Percentiles rank a stretch among this genome's conserved stretches.
phyloP scores from a whole-genome alignment of 2,888 invertebrate species.

The Elmis aenea region DNA sequence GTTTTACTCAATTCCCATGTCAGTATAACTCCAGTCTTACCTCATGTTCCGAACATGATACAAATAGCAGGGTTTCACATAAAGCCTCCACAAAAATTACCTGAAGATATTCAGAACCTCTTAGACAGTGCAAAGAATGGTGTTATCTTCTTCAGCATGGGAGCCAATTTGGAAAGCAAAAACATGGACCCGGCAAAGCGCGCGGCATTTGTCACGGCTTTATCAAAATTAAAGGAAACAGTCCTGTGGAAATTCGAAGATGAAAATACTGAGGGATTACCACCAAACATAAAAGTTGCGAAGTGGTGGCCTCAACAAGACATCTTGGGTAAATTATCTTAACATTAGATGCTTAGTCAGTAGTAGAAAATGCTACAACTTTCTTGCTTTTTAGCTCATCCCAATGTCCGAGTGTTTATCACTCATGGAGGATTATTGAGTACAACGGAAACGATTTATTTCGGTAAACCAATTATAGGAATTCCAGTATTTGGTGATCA shows the following conservation, averaged over 20 bases:
- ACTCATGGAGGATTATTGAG: constrained; percentile 56
- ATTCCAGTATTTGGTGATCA: constrained; percentile 51
- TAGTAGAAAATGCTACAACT: no score
- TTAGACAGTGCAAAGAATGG: constrained; percentile 51
- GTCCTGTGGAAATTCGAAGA: constrained; percentile 42
- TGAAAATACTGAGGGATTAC: constrained; percentile 4
- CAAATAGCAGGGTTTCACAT: constrained; percentile 55
- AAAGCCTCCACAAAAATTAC: constrained; percentile 27
- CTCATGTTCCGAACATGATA: constrained; percentile 52
- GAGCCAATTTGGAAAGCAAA: constrained; percentile 52
- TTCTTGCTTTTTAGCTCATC: constrained; percentile 48
- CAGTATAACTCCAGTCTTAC: constrained; percentile 48
- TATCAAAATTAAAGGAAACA: constrained; percentile 35
- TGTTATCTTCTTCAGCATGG: constrained; percentile 55
- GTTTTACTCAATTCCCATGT: constrained; percentile 44
- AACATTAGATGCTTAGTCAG: no score
- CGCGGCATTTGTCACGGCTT: constrained; percentile 32
- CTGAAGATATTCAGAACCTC: constrained; percentile 42
- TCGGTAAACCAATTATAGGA: constrained; percentile 48
- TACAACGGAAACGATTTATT: constrained; percentile 50
- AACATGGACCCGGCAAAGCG: constrained; percentile 29
- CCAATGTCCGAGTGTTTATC: constrained; percentile 52
- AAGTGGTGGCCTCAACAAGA: constrained; percentile 19
- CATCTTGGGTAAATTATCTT: no score
- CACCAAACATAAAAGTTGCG: constrained; percentile 11